These are phyloP conservation scores for Chaetodon auriga DNA, from an alignment of 2,113 vertebrate genomes.

Conservation along the genomic window DNA sequence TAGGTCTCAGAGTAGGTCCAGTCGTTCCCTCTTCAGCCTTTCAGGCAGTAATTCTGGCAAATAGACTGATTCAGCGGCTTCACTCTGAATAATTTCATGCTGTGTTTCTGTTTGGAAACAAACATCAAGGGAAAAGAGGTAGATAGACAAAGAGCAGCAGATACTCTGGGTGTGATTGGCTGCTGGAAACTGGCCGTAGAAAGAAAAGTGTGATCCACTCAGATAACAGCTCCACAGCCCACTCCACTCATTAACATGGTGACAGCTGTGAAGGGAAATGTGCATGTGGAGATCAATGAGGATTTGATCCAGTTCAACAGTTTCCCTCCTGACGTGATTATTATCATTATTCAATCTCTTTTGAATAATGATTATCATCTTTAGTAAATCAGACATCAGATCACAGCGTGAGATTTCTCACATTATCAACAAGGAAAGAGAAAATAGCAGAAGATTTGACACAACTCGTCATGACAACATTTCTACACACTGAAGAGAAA, in stretches of 20 bases:
- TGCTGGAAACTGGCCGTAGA: no score
- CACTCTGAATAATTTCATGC: slow-evolving; percentile 22
- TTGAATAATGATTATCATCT: neutral
- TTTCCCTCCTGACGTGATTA: slow-evolving; percentile 22
- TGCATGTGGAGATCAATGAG: no score
- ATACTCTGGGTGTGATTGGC: neutral
- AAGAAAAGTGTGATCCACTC: slow-evolving; percentile 22
- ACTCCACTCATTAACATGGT: neutral
- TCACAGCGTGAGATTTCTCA: no score
- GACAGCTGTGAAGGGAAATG: no score
- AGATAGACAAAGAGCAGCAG: neutral
- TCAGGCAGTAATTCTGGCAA: slow-evolving; percentile 19
- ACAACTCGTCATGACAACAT: no score
- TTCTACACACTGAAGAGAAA: neutral
- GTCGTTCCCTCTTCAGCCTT: slow-evolving; percentile 13
- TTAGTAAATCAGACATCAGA: neutral
- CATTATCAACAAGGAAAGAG: no score
- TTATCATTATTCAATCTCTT: slow-evolving; percentile 29
- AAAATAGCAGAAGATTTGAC: no score
- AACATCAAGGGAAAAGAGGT: neutral
- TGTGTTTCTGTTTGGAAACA: slow-evolving; percentile 32
- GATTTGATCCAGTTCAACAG: no score
- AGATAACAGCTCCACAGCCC: slow-evolving; percentile 10
- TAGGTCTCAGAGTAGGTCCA: slow-evolving; percentile 1
- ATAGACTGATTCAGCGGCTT: slow-evolving; percentile 24